Evolutionary conservation across 2,113 vertebrate species (phyloP), one percentile per base, ranked within the genome.

Genomic region (Fulica atra): DNA sequence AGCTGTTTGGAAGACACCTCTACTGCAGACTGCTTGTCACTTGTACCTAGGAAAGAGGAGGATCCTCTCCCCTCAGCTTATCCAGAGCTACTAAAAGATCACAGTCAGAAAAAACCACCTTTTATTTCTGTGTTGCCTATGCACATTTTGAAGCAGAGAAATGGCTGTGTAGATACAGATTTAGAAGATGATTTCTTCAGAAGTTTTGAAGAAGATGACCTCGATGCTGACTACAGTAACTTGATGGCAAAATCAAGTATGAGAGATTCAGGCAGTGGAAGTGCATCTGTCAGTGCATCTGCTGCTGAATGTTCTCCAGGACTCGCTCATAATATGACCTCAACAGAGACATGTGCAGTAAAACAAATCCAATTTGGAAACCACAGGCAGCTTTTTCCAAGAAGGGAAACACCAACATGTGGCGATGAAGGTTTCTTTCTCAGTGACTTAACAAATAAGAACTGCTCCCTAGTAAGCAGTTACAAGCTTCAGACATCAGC

Each of bases 381-480:
- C 18, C 51, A 76, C 2, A 8, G 50, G 44, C 88, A 96, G 63
- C 82, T 73, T 70, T 94, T 92, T 53, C 66, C 93, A 81, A 84
- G 86, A 78, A 77, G 20, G 23, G 86, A 71, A 72, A 60, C 25
- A 46, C 61, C 51, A 71, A 59, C 51, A 4, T 60, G 54, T 88
- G 95, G 88, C 77, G 83, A 80, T 61, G 92, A 95, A 72, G 63
- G 83, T 81, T 97, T 95, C 81, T 96, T 96, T 85, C 95, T 95
- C 46, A 80, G 70, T 88, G 95, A 84, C 26, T 13, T 83, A 85
- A 88, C 71, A 87, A 84, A 72, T 36, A 65, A 66, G 81, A 65
- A 53, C 64, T 81, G 44, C 53, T 57, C 71, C 73, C 29, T 72
- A 40, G 60, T 71, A 54, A 93, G 69, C 48, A 71, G 42, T 40